Base-by-base conservation (phyloP, 2,888 invertebrate genomes). In the Xylota sylvarum region DNA sequence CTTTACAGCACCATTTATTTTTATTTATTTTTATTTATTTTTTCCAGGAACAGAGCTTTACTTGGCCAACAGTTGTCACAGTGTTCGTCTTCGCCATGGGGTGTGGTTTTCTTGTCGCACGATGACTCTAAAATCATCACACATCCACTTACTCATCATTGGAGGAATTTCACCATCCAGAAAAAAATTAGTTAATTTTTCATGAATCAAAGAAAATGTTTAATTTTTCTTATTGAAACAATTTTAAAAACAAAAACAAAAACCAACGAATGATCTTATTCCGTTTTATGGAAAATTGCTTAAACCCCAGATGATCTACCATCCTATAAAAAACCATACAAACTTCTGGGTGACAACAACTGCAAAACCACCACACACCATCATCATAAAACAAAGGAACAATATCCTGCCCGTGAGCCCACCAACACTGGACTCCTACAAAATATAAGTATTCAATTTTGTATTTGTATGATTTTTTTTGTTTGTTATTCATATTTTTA, bases 1-100 rank as follows among this genome's bases (percentile, higher is more conserved):
- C 1, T 23, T 23, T 23, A 23, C 23, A 23, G 3, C 2, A 23
- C 23, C 1, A 23, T 23, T 23, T n/a, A 43, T 30, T n/a, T 3
- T 30, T 5, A 17, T 32, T 30, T 62, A 48, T 78, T 70, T 37
- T 60, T 70, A 65, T 72, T 37, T 79, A n/a, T 19, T 69, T 12
- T 35, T 90, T 90, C 1, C 88, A 92, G 91, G 91, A 92, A 86
- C 92, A 91, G 79, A 91, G 91, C 88, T 92, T 92, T 89, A 92
- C 91, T 77, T 93, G 93, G 93, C 93, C 93, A 80, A 92, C 93
- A 58, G 92, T 93, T 82, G 92, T 93, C 19, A 92, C 93, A 67
- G 92, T 92, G 2, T 91, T 93, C 65, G 92, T 93, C 56, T 90
- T 93, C 81, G 93, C 93, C 88, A 92, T 93, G 90, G 93, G 93